Evolutionary conservation across 2,888 invertebrate genomes (phyloP), one percentile per base, ranked within the genome.

Genomic region (Melipona beecheii): DNA sequence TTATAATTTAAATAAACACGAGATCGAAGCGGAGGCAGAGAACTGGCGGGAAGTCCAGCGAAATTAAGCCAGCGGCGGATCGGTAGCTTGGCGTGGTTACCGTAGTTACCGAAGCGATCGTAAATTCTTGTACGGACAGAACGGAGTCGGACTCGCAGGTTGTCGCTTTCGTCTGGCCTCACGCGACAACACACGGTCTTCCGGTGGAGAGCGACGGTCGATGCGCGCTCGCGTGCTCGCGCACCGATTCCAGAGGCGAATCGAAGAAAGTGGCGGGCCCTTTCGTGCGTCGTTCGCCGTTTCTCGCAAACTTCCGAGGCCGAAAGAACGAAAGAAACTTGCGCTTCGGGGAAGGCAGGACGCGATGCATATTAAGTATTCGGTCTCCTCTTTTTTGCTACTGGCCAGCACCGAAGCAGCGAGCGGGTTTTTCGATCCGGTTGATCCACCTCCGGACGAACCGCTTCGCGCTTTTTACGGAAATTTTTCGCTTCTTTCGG

Each of bases 191-290:
- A 27, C 27, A 19, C 9, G 4, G 50, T 36, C 88, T 89, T 86
- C 81, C 75, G 81, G 71, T 77, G 75, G 64, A 58, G 36, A 43
- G 11, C 65, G 65, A 65, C 21, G 27, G 62, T 27, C 56, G 56
- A 15, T 62, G 43, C 6, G 43, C 6, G 66, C 66, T 66, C 50
- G 87, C 87, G 88, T 89, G 90, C n/a, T n/a, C n/a, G n/a, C 79
- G 43, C 56, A 21, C 69, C 56, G 52, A 27, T 74, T 66, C 76
- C 65, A 36, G 70, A 62, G 76, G 69, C 78, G 81, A 84, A 82
- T 79, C 81, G n/a, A 64, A 69, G 60, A 52, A 69, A 36, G 62
- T 36, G 36, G 27, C 2, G 36, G 75, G 36, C 62, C 52, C 64
- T 65, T 65, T 54, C 71, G 77, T 71, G 77, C 13, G 17, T 83